Conservation (phyloP, 2,113 vertebrate species). For the Tylochromis polylepis region DNA sequence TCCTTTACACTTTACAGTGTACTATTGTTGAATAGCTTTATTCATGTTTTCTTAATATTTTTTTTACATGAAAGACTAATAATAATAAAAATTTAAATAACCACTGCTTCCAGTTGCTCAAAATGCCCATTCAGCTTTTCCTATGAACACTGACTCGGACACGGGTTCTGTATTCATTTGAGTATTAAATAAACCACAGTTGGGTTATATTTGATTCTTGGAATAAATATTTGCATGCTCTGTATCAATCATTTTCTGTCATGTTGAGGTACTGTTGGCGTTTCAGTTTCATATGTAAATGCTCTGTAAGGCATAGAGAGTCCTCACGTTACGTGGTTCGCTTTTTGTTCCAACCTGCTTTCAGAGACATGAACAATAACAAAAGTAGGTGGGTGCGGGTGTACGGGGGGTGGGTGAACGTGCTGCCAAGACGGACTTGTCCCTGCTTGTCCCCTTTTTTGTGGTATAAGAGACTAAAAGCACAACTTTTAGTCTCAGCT, state of each 20-base stretch:
- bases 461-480: neutral
- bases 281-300: neutral
- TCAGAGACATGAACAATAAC: neutral
- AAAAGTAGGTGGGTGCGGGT: neutral
- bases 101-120: neutral
- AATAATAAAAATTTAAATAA: neutral
- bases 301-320: neutral
- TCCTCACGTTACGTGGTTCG: neutral
- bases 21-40: neutral
- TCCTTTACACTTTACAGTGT: neutral
- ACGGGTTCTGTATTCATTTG: neutral
- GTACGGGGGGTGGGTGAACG: neutral
- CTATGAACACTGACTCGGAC: neutral
- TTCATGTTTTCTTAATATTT: neutral
- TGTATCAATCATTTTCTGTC: neutral
- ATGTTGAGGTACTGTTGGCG: neutral
- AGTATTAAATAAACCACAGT: neutral
- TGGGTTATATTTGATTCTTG: neutral
- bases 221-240: neutral
- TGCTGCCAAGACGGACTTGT: rapidly evolving
- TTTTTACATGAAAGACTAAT: neutral
- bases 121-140: neutral
- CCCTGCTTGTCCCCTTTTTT: neutral
- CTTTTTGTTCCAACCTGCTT: neutral
- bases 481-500: no score